phyloP scores from a whole-genome alignment of 1,140 invertebrate species.

The Bombus difficillimus region DNA sequence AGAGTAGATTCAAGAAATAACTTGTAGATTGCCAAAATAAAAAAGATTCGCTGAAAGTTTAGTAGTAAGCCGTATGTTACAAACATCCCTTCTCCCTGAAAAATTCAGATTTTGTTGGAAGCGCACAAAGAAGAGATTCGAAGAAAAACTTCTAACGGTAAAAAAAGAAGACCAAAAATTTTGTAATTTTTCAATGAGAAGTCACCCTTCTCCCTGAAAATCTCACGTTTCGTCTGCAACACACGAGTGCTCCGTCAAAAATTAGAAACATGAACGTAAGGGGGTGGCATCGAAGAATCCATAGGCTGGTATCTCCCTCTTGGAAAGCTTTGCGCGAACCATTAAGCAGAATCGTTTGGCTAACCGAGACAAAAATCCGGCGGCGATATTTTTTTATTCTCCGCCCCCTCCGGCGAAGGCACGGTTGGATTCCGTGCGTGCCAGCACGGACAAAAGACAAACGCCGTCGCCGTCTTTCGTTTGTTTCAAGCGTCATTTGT shows the following conservation, averaged over 20 bases:
- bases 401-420: constrained; percentile 32
- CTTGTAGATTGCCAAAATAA: too few relatives aligned
- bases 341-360: constrained; percentile 81
- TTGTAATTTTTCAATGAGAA: too few relatives aligned
- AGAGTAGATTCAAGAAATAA: too few relatives aligned
- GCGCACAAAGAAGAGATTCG: too few relatives aligned
- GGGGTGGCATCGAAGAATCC: not conserved
- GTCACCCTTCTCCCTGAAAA: too few relatives aligned
- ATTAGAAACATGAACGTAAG: constrained; percentile 15
- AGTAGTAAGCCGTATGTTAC: too few relatives aligned
- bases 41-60: too few relatives aligned
- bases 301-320: constrained; percentile 41
- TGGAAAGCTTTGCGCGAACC: constrained; percentile 73
- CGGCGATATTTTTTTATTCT: constrained; percentile 78
- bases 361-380: constrained; percentile 82
- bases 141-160: too few relatives aligned
- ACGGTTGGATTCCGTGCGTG: constrained; percentile 75
- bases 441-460: constrained; percentile 79
- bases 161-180: too few relatives aligned
- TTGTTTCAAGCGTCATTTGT: constrained; percentile 83
- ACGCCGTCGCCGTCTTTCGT: constrained; percentile 78
- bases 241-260: not conserved
- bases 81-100: too few relatives aligned
- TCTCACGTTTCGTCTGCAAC: not conserved
- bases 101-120: too few relatives aligned